Conservation (phyloP, 2,797 vertebrate genomes). For the Trachops cirrhosus region DNA sequence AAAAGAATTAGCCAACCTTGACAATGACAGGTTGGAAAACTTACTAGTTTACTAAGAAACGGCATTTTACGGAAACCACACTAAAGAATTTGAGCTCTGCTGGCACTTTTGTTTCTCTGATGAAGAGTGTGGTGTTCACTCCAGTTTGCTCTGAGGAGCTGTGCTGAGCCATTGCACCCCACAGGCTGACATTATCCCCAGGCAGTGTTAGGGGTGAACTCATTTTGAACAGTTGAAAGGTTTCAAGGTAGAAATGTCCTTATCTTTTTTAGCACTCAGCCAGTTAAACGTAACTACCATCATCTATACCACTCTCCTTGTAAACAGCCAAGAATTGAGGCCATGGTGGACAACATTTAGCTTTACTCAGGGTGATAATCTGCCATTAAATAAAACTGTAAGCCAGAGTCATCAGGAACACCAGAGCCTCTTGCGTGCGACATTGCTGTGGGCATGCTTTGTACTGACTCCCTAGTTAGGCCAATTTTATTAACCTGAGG, state of each 20-base stretch:
- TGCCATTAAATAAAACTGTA: neutral
- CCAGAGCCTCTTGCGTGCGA: neutral
- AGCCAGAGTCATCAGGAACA: conserved; percentile 22
- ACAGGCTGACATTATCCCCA: neutral
- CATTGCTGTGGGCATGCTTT: neutral
- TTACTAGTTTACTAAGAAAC: neutral
- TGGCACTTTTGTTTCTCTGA: neutral
- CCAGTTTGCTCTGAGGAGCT: neutral
- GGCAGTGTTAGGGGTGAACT: neutral
- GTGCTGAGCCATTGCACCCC: neutral
- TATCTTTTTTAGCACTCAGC: neutral
- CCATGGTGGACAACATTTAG: neutral
- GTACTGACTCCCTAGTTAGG: neutral
- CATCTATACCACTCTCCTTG: neutral
- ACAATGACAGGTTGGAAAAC: neutral
- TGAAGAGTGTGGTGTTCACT: neutral
- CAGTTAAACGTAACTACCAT: neutral
- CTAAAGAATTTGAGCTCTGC: neutral
- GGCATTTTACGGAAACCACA: neutral
- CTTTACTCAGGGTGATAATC: neutral
- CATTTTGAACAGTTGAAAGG: conserved; percentile 8
- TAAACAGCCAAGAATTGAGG: neutral
- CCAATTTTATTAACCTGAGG: conserved; percentile 40
- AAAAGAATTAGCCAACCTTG: conserved; percentile 5
- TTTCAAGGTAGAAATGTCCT: neutral